Conservation (phyloP, 2,888 invertebrate species). For the Sinhomidia bicolor region DNA sequence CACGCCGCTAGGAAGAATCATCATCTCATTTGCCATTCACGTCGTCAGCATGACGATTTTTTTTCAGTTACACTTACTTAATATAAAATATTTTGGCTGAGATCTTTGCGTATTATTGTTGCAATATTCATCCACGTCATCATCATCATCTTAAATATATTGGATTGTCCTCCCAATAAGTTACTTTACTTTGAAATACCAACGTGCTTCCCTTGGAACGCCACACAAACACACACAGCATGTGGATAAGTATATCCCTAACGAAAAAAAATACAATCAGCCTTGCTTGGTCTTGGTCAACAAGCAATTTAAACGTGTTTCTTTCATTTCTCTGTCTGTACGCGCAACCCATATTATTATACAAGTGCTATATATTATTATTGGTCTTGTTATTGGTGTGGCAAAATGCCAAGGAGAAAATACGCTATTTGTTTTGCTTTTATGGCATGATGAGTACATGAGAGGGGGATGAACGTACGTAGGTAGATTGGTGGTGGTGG, state of each 20-base stretch:
- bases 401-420: constrained; percentile 38
- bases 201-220: background rate
- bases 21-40: no score
- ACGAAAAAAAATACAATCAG: background rate
- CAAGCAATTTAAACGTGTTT: constrained; percentile 24
- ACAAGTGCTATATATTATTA: background rate
- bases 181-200: background rate
- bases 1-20: background rate
- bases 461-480: background rate
- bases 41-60: no score
- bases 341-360: background rate
- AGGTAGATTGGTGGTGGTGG: background rate
- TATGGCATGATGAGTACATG: background rate
- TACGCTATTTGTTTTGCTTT: constrained; percentile 41
- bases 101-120: constrained; percentile 29
- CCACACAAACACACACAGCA: background rate
- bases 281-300: constrained; percentile 42
- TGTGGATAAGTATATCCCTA: background rate
- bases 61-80: background rate
- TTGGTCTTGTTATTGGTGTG: constrained; percentile 3
- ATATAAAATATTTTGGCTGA: constrained; percentile 12
- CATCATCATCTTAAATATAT: constrained; percentile 15
- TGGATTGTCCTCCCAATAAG: constrained; percentile 19
- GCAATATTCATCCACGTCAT: constrained; percentile 30
- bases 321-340: background rate